A percentile compares a stretch with the other conserved stretches of the same genome.
These are phyloP conservation scores for Megaleporinus macrocephalus DNA, from an alignment of 2,113 vertebrate genomes.

Conservation along the genomic window DNA sequence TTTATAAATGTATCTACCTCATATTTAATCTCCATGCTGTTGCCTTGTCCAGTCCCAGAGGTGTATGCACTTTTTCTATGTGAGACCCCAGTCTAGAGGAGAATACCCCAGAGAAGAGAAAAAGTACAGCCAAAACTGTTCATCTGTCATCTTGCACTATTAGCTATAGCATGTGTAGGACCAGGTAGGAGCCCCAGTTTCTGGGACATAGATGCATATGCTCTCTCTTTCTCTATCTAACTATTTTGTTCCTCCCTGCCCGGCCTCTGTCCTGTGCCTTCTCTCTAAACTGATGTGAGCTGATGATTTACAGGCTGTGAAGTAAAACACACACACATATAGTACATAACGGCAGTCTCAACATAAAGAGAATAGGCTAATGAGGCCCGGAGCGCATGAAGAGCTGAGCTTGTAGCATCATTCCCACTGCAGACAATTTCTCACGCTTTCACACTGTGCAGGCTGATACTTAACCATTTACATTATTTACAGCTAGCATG, in stretches of 20 bases:
- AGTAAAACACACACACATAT: neutral
- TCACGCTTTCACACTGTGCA: neutral
- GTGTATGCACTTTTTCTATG: neutral
- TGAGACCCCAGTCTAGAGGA: neutral
- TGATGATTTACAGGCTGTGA: neutral
- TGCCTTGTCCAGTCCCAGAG: conserved; percentile 17
- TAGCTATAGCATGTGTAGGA: neutral
- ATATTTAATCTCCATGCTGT: conserved; percentile 14
- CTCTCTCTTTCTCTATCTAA: neutral
- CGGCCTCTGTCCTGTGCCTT: neutral
- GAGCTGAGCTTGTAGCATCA: neutral
- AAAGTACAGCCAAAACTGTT: neutral
- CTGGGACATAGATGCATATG: neutral
- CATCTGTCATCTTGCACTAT: neutral
- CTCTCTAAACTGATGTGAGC: neutral
- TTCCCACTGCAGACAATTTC: neutral
- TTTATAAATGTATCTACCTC: neutral
- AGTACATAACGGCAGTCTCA: neutral
- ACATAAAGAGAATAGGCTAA: neutral
- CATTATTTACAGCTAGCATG: neutral
- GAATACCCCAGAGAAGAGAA: neutral
- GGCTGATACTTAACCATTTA: neutral
- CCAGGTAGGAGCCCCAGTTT: neutral
- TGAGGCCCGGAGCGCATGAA: neutral
- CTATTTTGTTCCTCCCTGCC: neutral